Conservation (phyloP, 2,888 invertebrate species). For the Balanococcus diminutus region DNA sequence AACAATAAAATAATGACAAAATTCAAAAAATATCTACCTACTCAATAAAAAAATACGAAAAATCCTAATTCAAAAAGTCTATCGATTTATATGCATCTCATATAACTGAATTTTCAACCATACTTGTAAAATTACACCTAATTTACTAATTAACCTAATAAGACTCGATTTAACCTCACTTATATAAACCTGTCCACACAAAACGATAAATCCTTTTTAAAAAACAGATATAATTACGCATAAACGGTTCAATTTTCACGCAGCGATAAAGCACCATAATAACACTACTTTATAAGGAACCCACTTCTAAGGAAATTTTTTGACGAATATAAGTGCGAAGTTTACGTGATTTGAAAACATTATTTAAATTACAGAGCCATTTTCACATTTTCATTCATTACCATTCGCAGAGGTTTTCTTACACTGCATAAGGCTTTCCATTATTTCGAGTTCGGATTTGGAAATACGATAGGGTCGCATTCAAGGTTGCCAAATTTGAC, state of each 20-base stretch:
- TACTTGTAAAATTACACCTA: too few species aligned
- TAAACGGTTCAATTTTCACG: neutral
- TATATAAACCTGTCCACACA: neutral
- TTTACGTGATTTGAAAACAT: slow-evolving; percentile 15
- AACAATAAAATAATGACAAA: too few species aligned
- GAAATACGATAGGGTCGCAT: neutral
- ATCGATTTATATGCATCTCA: too few species aligned
- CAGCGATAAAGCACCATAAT: neutral
- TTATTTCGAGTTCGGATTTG: neutral
- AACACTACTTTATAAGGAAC: neutral
- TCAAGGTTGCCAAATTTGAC: neutral
- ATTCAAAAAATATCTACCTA: too few species aligned
- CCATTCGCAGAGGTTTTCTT: neutral
- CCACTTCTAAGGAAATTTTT: neutral
- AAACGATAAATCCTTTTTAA: neutral
- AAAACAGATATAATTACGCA: neutral
- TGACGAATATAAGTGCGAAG: neutral
- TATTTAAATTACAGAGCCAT: slow-evolving; percentile 3
- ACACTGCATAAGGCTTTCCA: neutral
- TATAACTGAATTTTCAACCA: too few species aligned
- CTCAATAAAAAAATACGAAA: too few species aligned
- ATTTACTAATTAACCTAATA: too few species aligned
- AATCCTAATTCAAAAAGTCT: too few species aligned
- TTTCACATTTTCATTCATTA: neutral
- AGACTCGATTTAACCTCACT: too few species aligned